Evolutionary conservation across 2,888 invertebrate genomes (phyloP).

Genomic region (Temnothorax unifasciatus): DNA sequence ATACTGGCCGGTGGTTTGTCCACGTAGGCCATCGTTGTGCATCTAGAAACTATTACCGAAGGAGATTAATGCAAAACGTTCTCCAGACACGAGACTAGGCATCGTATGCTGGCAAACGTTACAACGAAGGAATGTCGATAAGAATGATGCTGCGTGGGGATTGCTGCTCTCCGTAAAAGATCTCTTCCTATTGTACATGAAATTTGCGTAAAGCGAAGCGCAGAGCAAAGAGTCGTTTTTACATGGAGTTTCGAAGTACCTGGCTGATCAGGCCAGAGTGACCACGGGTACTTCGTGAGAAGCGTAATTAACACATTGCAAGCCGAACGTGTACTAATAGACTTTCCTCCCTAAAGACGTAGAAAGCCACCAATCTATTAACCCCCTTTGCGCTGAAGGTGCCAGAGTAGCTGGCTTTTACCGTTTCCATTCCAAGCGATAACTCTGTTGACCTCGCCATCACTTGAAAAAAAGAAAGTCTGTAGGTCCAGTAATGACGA

Average conservation of each 20-base stretch:
- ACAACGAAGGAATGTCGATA: conserved; percentile 33
- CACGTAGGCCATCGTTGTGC: conserved; percentile 70
- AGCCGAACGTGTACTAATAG: conserved; percentile 53
- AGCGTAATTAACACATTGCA: conserved; percentile 52
- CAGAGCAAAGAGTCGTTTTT: conserved; percentile 30
- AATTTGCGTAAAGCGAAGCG: conserved; percentile 29
- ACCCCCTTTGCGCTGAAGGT: conserved; percentile 35
- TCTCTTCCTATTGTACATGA: conserved; percentile 44
- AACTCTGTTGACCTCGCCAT: conserved; percentile 48
- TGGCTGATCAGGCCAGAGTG: conserved; percentile 36
- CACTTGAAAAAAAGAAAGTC: conserved; percentile 41
- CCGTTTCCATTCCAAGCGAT: conserved; percentile 48
- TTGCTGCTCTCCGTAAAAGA: conserved; percentile 8
- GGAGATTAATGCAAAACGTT: conserved; percentile 8
- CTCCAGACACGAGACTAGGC: background rate
- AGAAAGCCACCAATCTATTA: conserved; percentile 54
- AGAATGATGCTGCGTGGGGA: background rate
- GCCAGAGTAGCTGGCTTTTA: conserved; percentile 51
- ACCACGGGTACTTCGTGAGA: conserved; percentile 44
- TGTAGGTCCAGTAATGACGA: conserved; percentile 7
- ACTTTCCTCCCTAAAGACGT: conserved; percentile 44
- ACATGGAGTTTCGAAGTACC: conserved; percentile 22
- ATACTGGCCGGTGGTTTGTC: conserved; percentile 76
- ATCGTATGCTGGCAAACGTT: background rate
- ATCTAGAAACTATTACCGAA: conserved; percentile 25